Base-by-base conservation (phyloP, 2,888 invertebrate genomes). In the Rugalucina vietnamica region DNA sequence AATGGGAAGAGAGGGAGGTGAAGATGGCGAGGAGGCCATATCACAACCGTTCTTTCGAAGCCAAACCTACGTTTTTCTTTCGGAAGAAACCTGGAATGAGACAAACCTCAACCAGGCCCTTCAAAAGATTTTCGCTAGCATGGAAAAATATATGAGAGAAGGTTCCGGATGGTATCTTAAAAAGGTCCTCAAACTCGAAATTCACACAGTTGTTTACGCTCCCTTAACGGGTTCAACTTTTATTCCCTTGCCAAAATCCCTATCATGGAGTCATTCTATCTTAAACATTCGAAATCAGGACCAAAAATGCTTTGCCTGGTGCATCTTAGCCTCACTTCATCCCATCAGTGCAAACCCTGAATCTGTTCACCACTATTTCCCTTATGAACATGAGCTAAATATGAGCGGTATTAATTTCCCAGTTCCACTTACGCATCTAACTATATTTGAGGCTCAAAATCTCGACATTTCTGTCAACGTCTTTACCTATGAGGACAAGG, bases 361-460 rank as follows among this genome's bases (percentile, higher is more conserved):
- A 21, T 36, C 34, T 27, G 79, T 82, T 1, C 43, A 75, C n/a
- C 57, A 82, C 65, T 87, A 85, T 54, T 12, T 8, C 14, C 69
- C 29, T 1, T 80, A 75, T 24, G 54, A 71, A 74, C 18, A 76
- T 29, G 78, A 83, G 54, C 5, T 84, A 14, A 78, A 85, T 60
- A 80, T 88, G 83, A 24, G 50, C 27, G 78, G 80, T n/a, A 84
- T 88, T 14, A 21, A 78, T 10, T 85, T 80, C 39, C 85, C 84
- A 24, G 78, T 84, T 4, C 18, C 81, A 14, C 29, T 85, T 29
- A 43, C 57, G 18, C 82, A 87, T 32, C 72, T 87, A 24, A 12
- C 75, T 29, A 85, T 60, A 80, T 73, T 87, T 39, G 85, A 87
- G 78, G 49, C 18, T 1, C 84, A 85, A 76, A 85, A 84, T 76